phyloP scores from a whole-genome alignment of 2,797 vertebrate species.

The Lophius americanus region DNA sequence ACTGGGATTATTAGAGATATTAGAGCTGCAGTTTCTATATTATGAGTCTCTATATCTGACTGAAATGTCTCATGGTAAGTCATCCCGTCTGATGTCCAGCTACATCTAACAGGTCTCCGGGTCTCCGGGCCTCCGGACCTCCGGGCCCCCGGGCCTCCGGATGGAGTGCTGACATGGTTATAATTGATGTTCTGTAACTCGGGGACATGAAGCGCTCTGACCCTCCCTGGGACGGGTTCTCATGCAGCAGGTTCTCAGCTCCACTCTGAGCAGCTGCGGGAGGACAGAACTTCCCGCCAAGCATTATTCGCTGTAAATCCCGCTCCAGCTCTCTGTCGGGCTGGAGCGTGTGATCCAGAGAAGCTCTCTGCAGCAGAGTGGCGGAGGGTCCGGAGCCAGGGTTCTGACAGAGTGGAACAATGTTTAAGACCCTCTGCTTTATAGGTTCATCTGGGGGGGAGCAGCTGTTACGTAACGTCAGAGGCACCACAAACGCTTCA shows the following conservation, averaged over 20 bases:
- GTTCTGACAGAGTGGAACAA: conserved; percentile 27
- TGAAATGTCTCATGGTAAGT: too few species aligned
- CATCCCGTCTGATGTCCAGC: too few species aligned
- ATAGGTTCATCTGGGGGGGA: conserved; percentile 29
- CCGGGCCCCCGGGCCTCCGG: too few species aligned
- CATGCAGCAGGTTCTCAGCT: not conserved
- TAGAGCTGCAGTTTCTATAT: too few species aligned
- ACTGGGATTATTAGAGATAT: too few species aligned
- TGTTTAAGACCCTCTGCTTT: conserved; percentile 37
- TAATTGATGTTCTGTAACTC: conserved; percentile 8
- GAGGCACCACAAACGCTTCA: conserved; percentile 43
- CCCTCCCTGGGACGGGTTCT: too few species aligned
- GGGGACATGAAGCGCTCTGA: not conserved
- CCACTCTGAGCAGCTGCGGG: conserved; percentile 12
- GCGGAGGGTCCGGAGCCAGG: conserved; percentile 13
- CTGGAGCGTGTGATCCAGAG: conserved; percentile 31
- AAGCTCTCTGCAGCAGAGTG: conserved; percentile 10
- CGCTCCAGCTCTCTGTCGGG: conserved; percentile 18
- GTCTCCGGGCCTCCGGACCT: too few species aligned
- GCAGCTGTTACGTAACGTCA: conserved; percentile 42
- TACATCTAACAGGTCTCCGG: too few species aligned
- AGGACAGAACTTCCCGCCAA: conserved; percentile 19
- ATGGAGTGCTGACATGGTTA: conserved; percentile 4
- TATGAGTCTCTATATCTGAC: too few species aligned
- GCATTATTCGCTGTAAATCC: conserved; percentile 21